A percentile compares a stretch with the other conserved stretches of the same genome.
These are phyloP conservation scores for Olivierus martensii DNA, from an alignment of 1,140 invertebrate genomes.

Conservation along the genomic window DNA sequence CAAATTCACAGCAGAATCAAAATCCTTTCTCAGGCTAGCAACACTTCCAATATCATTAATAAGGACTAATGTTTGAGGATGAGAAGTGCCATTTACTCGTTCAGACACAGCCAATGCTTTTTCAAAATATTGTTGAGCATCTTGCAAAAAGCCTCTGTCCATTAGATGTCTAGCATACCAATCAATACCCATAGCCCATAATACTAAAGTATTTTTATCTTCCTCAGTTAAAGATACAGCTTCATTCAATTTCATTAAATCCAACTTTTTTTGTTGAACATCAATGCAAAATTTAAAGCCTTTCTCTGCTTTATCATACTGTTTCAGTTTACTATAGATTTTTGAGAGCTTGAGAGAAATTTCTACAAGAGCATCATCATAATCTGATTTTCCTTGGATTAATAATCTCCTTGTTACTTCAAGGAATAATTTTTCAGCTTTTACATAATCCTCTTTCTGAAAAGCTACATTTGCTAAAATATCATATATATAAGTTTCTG, in stretches of 20 bases:
- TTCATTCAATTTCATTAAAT: constrained; percentile 22
- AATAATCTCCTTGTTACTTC: constrained; percentile 60
- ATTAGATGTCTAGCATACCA: constrained; percentile 67
- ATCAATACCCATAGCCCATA: constrained; percentile 56
- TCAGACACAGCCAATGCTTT: constrained; percentile 52
- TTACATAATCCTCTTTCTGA: constrained; percentile 52
- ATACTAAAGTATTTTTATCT: constrained; percentile 37
- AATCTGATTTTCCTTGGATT: constrained; percentile 44
- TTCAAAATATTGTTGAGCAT: constrained; percentile 50
- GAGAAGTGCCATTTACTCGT: constrained; percentile 46
- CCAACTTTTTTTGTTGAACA: constrained; percentile 43
- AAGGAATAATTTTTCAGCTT: constrained; percentile 70
- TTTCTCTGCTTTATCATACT: constrained; percentile 48
- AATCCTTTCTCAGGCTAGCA: constrained; percentile 45
- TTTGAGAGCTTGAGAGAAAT: constrained; percentile 46
- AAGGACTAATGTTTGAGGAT: constrained; percentile 57
- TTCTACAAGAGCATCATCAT: constrained; percentile 60
- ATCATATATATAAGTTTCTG: constrained; percentile 75
- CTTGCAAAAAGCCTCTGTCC: constrained; percentile 28
- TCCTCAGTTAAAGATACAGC: background rate
- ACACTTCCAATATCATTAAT: constrained; percentile 74
- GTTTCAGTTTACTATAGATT: constrained; percentile 40
- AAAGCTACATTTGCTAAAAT: constrained; percentile 79
- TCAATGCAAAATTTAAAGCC: constrained; percentile 63
- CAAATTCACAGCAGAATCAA: constrained; percentile 50